Evolutionary conservation across 2,888 invertebrate genomes (phyloP).

Genomic region (Stenodera caucasica): DNA sequence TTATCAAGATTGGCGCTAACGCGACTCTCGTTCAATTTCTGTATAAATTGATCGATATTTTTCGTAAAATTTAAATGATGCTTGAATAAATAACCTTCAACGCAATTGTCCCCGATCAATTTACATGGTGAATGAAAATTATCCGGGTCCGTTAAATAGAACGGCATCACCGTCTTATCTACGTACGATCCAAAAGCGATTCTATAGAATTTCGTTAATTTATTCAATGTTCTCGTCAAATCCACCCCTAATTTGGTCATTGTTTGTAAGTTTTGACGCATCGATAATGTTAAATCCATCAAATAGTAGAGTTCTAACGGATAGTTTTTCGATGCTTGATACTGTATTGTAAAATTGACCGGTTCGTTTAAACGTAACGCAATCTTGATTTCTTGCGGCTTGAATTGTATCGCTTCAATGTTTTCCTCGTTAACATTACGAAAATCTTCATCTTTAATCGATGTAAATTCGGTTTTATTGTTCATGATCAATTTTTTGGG

Average conservation of each 20-base stretch:
- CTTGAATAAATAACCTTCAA: conserved; percentile 78
- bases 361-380: conserved; percentile 59
- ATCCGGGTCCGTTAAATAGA: conserved; percentile 58
- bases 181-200: conserved; percentile 78
- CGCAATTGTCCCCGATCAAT: conserved; percentile 62
- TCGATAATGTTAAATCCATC: conserved; percentile 89
- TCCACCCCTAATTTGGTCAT: conserved; percentile 68
- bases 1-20: conserved; percentile 42
- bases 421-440: conserved; percentile 58
- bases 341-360: conserved; percentile 65
- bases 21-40: conserved; percentile 45
- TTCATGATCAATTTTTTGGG: conserved; percentile 30
- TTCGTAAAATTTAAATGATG: conserved; percentile 74
- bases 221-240: conserved; percentile 62
- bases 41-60: conserved; percentile 55
- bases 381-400: conserved; percentile 64
- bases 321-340: conserved; percentile 80
- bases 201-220: conserved; percentile 72
- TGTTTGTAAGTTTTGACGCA: conserved; percentile 84
- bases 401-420: conserved; percentile 64
- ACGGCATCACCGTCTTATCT: conserved; percentile 79
- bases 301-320: conserved; percentile 86
- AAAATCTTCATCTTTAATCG: conserved; percentile 53
- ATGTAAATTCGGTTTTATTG: conserved; percentile 22
- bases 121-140: conserved; percentile 64